A percentile compares a stretch with the other conserved stretches of the same genome.
Conservation (phyloP, 2,113 vertebrate genomes). For the Austrofundulus limnaeus region DNA sequence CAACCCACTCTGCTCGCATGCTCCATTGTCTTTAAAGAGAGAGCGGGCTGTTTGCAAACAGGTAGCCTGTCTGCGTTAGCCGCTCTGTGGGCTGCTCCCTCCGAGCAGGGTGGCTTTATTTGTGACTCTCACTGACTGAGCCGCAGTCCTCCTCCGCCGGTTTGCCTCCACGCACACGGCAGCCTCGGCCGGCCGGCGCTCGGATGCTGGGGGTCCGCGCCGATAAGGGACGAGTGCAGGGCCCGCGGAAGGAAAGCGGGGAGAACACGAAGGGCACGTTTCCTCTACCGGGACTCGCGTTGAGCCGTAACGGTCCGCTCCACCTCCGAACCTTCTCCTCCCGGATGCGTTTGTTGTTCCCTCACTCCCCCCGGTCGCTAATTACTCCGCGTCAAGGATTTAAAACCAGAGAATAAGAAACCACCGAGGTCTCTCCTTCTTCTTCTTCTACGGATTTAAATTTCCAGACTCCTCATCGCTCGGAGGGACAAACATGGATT, state of each 20-base stretch:
- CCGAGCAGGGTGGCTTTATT: too few species aligned
- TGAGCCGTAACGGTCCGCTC: slow-evolving; percentile 70
- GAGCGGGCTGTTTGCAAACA: slow-evolving; percentile 64
- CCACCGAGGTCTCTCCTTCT: slow-evolving; percentile 37
- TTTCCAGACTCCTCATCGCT: slow-evolving; percentile 11
- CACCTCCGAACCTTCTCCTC: slow-evolving; percentile 47
- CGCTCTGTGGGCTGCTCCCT: too few species aligned
- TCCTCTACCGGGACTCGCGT: slow-evolving; percentile 80
- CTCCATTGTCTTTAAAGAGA: slow-evolving; percentile 58
- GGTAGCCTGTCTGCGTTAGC: too few species aligned
- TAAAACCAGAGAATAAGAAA: slow-evolving; percentile 19
- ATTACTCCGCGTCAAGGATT: slow-evolving; percentile 39
- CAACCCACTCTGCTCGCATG: slow-evolving; percentile 49
- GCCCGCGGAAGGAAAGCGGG: slow-evolving; percentile 42
- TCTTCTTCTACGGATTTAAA: slow-evolving; percentile 20
- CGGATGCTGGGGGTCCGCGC: slow-evolving; percentile 59
- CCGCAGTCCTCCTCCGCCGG: slow-evolving; percentile 12
- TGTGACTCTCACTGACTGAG: background rate
- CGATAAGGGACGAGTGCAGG: slow-evolving; percentile 34
- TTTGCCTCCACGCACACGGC: slow-evolving; percentile 7
- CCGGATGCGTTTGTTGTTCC: slow-evolving; percentile 57
- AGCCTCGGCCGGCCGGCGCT: slow-evolving; percentile 35
- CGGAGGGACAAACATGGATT: slow-evolving; percentile 71
- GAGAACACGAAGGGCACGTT: slow-evolving; percentile 40
- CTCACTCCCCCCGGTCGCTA: slow-evolving; percentile 53